Evolutionary conservation across 2,113 vertebrate genomes (phyloP).

Genomic region (Elephas maximus): DNA sequence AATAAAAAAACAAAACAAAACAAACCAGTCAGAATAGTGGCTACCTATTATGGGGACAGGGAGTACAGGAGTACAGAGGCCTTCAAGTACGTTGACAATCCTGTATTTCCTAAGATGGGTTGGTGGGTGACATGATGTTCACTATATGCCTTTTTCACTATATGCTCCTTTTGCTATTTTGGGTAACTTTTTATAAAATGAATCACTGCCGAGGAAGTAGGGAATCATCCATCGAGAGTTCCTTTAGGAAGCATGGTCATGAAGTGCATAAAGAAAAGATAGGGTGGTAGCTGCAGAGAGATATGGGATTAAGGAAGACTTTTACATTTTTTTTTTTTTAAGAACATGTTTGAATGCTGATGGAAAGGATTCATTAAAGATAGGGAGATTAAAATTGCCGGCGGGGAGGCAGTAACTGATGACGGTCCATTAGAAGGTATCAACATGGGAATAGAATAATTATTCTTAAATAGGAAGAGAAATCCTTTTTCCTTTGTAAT

Average conservation of each 20-base stretch:
- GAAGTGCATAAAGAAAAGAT: neutral
- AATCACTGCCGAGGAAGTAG: constrained; percentile 23
- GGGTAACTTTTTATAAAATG: neutral
- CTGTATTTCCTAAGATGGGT: neutral
- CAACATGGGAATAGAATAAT: neutral
- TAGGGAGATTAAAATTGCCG: neutral
- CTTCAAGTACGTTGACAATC: neutral
- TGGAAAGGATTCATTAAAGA: constrained; percentile 17
- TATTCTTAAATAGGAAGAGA: constrained; percentile 4
- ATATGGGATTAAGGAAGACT: neutral
- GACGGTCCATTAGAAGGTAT: neutral
- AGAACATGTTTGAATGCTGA: neutral
- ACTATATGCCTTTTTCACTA: neutral
- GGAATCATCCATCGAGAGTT: neutral
- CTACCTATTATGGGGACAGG: neutral
- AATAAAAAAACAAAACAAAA: neutral
- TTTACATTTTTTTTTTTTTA: neutral
- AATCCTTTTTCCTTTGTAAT: neutral
- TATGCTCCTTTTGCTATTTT: neutral
- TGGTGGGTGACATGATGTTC: neutral
- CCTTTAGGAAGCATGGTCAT: constrained; percentile 26
- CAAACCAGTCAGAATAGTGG: neutral
- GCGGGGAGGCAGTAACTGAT: neutral
- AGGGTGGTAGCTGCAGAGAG: neutral
- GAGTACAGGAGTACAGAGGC: neutral